Base-by-base conservation (phyloP, 2,113 vertebrate genomes). In the Engraulis encrasicolus region DNA sequence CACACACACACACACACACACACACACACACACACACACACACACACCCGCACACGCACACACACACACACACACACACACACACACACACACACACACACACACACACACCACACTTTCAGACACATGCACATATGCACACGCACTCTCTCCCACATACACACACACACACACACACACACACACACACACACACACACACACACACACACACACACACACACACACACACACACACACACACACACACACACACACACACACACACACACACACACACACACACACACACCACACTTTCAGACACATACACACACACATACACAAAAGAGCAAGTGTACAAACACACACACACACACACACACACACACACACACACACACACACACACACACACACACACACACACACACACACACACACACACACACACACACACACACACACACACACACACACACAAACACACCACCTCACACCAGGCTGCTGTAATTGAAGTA, bases 241-340 rank as follows among this genome's bases (percentile, higher is more conserved):
- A 45, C 9, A 45, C 9, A 58, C 19, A 19, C 1, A 92, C 58
- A 27, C 23, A 66, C 58, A 66, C 58, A 27, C 58, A 66, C 58
- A 27, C 58, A 66, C 23, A 66, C 7, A 66, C 9, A 9, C 9
- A 9, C 40, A 45, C 9, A 45, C 9, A 45, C 40, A 45, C 40
- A 45, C 40, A 45, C 40, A 45, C 4, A 45, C 40, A 9, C 9
- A 45, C 40, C 58, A 66, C 58, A 66, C 58, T 27, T 23, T 27
- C 58, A 66, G n/a, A 66, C 58, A 66, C 54, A 61, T n/a, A 61
- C 54, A 61, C 54, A 61, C 58, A 61, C 6, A 61, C 58, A 61
- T 23, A 61, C 58, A 61, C 6, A 27, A n/a, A n/a, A n/a, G n/a
- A n/a, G n/a, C n/a, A n/a, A n/a, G n/a, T n/a, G n/a, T n/a, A n/a